These are phyloP conservation scores for Camponotus fellah DNA, from an alignment of 2,888 invertebrate species.

Conservation along the genomic window DNA sequence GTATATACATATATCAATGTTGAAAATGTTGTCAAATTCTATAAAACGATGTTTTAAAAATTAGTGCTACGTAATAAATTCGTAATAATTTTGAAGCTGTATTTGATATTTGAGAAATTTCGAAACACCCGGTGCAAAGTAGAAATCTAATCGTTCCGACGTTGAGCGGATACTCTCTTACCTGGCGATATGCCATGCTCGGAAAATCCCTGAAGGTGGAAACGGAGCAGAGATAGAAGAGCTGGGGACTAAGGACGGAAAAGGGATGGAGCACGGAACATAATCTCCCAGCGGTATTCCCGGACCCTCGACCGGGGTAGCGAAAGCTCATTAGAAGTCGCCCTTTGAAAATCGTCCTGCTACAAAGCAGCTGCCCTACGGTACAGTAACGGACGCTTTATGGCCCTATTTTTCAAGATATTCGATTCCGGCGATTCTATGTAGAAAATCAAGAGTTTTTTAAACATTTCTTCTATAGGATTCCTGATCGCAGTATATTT, in stretches of 20 bases:
- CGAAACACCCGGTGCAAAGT: neutral
- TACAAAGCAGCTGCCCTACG: slow-evolving; percentile 44
- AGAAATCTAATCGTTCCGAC: slow-evolving; percentile 11
- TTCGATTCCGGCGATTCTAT: neutral
- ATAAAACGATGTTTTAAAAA: neutral
- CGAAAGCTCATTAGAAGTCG: slow-evolving; percentile 51
- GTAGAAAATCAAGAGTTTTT: neutral
- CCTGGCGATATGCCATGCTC: neutral
- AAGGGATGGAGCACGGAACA: slow-evolving; percentile 31
- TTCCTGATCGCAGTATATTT: neutral
- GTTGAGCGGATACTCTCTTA: slow-evolving; percentile 19
- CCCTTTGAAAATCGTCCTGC: slow-evolving; percentile 45
- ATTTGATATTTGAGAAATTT: neutral
- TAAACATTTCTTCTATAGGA: neutral
- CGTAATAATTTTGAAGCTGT: neutral
- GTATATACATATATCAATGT: neutral
- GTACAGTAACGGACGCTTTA: slow-evolving; percentile 39
- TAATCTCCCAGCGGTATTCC: slow-evolving; percentile 36
- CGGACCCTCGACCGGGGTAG: slow-evolving; percentile 39
- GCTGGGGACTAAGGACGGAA: slow-evolving; percentile 53
- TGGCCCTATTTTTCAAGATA: neutral
- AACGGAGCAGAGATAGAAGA: slow-evolving; percentile 30
- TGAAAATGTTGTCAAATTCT: neutral
- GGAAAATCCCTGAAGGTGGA: slow-evolving; percentile 23
- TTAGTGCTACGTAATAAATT: neutral